Evolutionary conservation across 2,797 vertebrate species (phyloP).

Genomic region (Scleropages formosus): DNA sequence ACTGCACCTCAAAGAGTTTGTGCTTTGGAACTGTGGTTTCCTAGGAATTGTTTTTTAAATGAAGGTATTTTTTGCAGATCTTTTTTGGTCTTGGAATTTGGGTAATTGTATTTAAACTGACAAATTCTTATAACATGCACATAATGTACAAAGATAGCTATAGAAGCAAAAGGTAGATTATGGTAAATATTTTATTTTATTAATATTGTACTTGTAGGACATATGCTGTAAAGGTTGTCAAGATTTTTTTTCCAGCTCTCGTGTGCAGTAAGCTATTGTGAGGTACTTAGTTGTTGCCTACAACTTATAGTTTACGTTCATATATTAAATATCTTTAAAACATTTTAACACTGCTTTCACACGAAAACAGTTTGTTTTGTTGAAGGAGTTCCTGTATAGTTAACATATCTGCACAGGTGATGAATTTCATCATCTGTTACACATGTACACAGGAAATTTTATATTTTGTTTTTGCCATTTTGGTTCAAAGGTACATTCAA

Average conservation of each 20-base stretch:
- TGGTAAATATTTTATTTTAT: conserved; percentile 23
- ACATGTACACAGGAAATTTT: neutral
- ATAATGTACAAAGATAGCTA: conserved; percentile 19
- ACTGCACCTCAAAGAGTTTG: neutral
- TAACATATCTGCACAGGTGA: conserved; percentile 2
- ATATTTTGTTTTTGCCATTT: conserved; percentile 1
- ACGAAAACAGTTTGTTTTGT: conserved; percentile 14
- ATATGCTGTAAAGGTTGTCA: neutral
- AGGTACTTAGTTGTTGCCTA: conserved; percentile 13
- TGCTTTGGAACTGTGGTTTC: conserved; percentile 6
- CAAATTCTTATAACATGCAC: conserved; percentile 18
- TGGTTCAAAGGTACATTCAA: neutral
- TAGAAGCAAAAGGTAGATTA: conserved; percentile 13
- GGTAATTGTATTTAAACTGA: neutral
- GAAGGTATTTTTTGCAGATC: neutral
- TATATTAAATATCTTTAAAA: conserved; percentile 20
- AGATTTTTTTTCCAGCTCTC: neutral
- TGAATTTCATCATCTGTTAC: neutral
- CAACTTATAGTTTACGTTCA: conserved; percentile 6
- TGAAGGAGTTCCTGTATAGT: conserved; percentile 1
- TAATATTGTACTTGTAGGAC: conserved; percentile 7
- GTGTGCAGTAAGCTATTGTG: conserved; percentile 17
- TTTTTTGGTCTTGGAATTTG: conserved; percentile 1
- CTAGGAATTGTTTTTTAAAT: conserved; percentile 13
- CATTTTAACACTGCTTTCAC: conserved; percentile 20